phyloP scores from a whole-genome alignment of 2,888 invertebrate genomes.

The Noctua comes region DNA sequence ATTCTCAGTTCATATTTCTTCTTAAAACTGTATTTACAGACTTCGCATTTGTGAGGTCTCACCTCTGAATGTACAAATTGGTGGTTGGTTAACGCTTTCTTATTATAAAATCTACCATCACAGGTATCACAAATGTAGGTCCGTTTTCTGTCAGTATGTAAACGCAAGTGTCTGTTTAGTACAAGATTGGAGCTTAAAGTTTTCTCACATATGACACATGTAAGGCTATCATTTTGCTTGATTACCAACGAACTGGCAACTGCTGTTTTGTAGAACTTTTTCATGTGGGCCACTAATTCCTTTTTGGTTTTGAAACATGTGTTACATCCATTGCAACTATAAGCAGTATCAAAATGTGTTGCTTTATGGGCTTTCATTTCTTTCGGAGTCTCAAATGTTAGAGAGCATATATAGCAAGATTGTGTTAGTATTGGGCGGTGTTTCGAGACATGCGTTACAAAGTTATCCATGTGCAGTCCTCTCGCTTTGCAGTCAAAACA shows the following conservation, averaged over 20 bases:
- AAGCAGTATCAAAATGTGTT: constrained; percentile 12
- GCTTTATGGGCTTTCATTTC: constrained; percentile 35
- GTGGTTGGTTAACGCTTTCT: constrained; percentile 71
- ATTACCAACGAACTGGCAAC: not conserved
- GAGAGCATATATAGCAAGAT: constrained; percentile 25
- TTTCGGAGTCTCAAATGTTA: not conserved
- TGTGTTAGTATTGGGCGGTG: constrained; percentile 20
- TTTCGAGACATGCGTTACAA: constrained; percentile 21
- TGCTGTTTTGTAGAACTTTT: constrained; percentile 21
- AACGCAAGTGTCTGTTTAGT: constrained; percentile 50
- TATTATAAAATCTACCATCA: constrained; percentile 84
- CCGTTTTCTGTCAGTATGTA: constrained; percentile 88
- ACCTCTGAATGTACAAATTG: constrained; percentile 18
- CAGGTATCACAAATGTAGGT: constrained; percentile 85
- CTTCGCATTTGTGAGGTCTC: constrained; percentile 78
- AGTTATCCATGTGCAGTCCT: constrained; percentile 30
- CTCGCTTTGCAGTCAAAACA: constrained; percentile 33
- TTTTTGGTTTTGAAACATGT: constrained; percentile 7
- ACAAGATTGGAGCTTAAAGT: constrained; percentile 81
- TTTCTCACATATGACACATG: constrained; percentile 82
- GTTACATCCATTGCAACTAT: constrained; percentile 34
- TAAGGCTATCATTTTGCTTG: constrained; percentile 62
- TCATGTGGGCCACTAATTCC: constrained; percentile 29
- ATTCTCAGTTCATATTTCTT: constrained; percentile 62
- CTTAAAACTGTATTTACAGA: constrained; percentile 72